These are phyloP conservation scores for Empis stercorea DNA, from an alignment of 2,888 invertebrate species.

Conservation along the genomic window DNA sequence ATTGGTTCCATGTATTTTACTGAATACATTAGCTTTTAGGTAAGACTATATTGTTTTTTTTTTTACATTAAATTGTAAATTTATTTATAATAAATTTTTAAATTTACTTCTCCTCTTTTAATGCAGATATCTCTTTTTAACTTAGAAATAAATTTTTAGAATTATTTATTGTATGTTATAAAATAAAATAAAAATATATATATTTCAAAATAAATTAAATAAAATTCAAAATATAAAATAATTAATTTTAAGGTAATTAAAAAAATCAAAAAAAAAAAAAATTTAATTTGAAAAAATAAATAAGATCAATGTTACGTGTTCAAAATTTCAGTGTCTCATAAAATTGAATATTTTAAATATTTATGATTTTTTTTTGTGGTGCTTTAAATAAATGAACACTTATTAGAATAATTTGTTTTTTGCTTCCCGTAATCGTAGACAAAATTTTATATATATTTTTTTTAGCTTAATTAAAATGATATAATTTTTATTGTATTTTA, in stretches of 20 bases:
- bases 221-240: not conserved
- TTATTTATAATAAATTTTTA: no score
- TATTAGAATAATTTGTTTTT: no score
- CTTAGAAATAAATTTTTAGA: not conserved
- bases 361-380: no score
- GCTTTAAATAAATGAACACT: no score
- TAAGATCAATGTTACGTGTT: not conserved
- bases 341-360: no score
- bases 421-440: no score
- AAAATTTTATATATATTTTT: no score
- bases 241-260: not conserved
- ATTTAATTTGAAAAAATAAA: no score
- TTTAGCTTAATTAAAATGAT: no score
- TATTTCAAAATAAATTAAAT: not conserved
- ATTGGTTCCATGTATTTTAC: constrained; percentile 34
- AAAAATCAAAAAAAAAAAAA: not conserved
- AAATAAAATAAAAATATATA: not conserved
- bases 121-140: not conserved
- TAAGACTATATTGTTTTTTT: no score
- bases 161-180: not conserved
- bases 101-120: constrained; percentile 10
- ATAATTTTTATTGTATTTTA: no score
- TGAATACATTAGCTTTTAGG: constrained; percentile 34
- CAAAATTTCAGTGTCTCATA: constrained; percentile 1
- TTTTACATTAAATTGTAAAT: no score